Percentiles rank a stretch among this genome's conserved stretches.
Conservation (phyloP, 2,888 invertebrate species). For the Drosophila stalkeri region DNA sequence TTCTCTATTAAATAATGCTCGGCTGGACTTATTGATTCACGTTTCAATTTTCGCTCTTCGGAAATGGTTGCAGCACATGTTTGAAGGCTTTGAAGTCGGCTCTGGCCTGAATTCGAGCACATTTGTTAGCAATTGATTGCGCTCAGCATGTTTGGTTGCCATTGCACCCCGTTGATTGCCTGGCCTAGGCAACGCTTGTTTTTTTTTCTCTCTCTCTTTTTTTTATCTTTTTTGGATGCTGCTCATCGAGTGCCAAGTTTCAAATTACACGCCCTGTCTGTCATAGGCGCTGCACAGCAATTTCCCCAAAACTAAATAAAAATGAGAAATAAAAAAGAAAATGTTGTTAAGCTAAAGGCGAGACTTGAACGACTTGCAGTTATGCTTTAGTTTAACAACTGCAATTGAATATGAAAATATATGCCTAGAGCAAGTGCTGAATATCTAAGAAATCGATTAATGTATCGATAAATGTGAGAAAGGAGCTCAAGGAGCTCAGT, state of each 20-base stretch:
- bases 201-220: background rate
- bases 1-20: background rate
- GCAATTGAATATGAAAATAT: background rate
- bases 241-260: slow-evolving; percentile 63
- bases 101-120: slow-evolving; percentile 34
- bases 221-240: slow-evolving; percentile 18
- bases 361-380: slow-evolving; percentile 1
- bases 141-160: slow-evolving; percentile 19
- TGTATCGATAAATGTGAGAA: background rate
- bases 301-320: slow-evolving; percentile 34
- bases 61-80: background rate
- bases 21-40: background rate
- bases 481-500: background rate
- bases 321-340: slow-evolving; percentile 28
- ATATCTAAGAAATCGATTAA: background rate
- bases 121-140: slow-evolving; percentile 51
- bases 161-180: slow-evolving; percentile 4
- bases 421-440: background rate
- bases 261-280: slow-evolving; percentile 72
- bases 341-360: background rate
- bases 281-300: slow-evolving; percentile 39
- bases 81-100: background rate
- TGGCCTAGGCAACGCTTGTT: background rate
- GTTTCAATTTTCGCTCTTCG: background rate
- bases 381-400: background rate